Conservation (phyloP, 2,888 invertebrate genomes). For the Tineola bisselliella region DNA sequence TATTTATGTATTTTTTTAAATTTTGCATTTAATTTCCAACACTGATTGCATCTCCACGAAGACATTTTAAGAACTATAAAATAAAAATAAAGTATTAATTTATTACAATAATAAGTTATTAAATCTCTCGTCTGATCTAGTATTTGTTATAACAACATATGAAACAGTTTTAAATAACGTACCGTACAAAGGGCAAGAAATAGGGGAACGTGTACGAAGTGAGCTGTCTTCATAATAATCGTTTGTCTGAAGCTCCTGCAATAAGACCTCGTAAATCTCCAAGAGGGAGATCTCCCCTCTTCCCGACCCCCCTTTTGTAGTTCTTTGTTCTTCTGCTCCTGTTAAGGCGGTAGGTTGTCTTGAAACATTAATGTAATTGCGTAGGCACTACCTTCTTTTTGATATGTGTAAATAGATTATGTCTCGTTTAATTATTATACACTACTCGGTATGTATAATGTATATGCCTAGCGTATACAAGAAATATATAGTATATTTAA, state of each 20-base stretch:
- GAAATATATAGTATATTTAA: too few species aligned
- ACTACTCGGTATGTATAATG: too few species aligned
- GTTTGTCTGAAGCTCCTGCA: slow-evolving; percentile 11
- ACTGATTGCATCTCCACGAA: too few species aligned
- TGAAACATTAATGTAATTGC: neutral
- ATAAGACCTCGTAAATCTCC: slow-evolving; percentile 11
- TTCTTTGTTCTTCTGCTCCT: neutral
- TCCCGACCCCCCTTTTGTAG: slow-evolving; percentile 18
- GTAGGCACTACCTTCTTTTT: neutral
- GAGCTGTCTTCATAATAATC: slow-evolving; percentile 35
- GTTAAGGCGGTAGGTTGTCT: neutral
- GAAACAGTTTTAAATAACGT: neutral
- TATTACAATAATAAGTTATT: too few species aligned
- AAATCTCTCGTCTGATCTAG: too few species aligned
- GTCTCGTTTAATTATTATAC: too few species aligned
- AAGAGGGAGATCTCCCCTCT: slow-evolving; percentile 15
- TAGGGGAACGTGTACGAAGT: slow-evolving; percentile 23
- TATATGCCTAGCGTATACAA: too few species aligned
- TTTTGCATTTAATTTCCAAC: too few species aligned
- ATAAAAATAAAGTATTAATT: too few species aligned
- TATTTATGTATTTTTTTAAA: too few species aligned
- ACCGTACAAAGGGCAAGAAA: neutral
- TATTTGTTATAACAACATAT: too few species aligned
- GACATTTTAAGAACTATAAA: too few species aligned
- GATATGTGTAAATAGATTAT: neutral